phyloP scores from a whole-genome alignment of 1,140 invertebrate species.

The Metaphire vulgaris region DNA sequence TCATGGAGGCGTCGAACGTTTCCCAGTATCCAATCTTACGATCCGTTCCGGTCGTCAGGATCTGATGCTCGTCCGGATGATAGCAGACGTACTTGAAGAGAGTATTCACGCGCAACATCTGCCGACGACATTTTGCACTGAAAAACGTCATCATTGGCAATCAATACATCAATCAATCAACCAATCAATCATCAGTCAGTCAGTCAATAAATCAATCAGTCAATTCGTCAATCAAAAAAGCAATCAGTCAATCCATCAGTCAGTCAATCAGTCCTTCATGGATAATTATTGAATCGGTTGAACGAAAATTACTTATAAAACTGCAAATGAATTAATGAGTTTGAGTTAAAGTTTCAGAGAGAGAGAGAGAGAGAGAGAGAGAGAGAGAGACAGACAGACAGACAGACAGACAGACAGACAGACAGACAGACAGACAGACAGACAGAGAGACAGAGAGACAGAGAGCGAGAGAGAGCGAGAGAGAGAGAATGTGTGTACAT shows the following conservation, averaged over 20 bases:
- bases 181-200: background rate
- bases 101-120: conserved; percentile 79
- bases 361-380: too few species aligned
- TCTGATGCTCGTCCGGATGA: conserved; percentile 69
- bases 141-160: conserved; percentile 20
- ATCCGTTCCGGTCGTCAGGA: conserved; percentile 79
- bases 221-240: background rate
- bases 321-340: too few species aligned
- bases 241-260: background rate
- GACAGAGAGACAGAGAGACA: too few species aligned
- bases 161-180: background rate
- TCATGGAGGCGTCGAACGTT: conserved; percentile 65
- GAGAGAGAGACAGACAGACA: too few species aligned
- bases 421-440: too few species aligned
- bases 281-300: too few species aligned
- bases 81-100: conserved; percentile 75
- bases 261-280: background rate
- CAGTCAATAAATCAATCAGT: background rate
- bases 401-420: too few species aligned
- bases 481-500: too few species aligned
- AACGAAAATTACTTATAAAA: too few species aligned
- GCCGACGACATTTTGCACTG: conserved; percentile 64
- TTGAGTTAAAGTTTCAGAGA: too few species aligned
- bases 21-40: conserved; percentile 85
- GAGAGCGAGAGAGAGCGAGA: too few species aligned